Base-by-base conservation (phyloP, 2,797 vertebrate genomes). In the Aplochiton taeniatus region DNA sequence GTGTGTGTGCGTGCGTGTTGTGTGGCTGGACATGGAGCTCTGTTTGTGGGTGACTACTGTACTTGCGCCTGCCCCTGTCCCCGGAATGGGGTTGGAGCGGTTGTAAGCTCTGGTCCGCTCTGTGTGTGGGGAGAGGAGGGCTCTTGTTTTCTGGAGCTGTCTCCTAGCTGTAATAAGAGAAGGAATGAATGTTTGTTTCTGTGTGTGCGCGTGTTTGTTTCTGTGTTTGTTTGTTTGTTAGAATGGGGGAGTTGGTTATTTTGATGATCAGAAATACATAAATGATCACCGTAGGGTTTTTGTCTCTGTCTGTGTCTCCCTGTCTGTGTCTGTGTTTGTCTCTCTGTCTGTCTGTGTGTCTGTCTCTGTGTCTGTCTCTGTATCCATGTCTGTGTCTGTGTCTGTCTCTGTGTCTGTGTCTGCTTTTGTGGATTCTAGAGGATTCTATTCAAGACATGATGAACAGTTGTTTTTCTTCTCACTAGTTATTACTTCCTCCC, bases 401-500 rank as follows among this genome's bases (percentile, higher is more conserved):
- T 58, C 52, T 17, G 54, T 46, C 70, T 55, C 49, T 63, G 41
- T 49, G n/a, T n/a, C 14, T 49, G 46, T 55, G 63, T n/a, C n/a
- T 57, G 48, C 44, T 42, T 60, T 51, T 65, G 52, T 56, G 44
- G 20, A 8, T 56, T 31, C 31, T 31, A 31, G 45, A 19, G 19
- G n/a, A 18, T 14, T 47, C 55, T 47, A 52, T n/a, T 63, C 58
- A 52, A 68, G 49, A 72, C 76, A 58, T 74, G 75, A 63, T 79
- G 54, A 74, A 63, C 44, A 42, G n/a, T 53, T 8, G 45, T 77
- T 63, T 64, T 31, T 31, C 31, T 31, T 66, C 65, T 65, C 7
- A 0, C 8, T 54, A 71, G 68, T 68, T 64, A 63, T 74, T 73
- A n/a, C n/a, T n/a, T n/a, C n/a, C n/a, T n/a, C n/a, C n/a, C n/a